Conservation (phyloP, 1,140 invertebrate genomes). For the Drosophila pandora region DNA sequence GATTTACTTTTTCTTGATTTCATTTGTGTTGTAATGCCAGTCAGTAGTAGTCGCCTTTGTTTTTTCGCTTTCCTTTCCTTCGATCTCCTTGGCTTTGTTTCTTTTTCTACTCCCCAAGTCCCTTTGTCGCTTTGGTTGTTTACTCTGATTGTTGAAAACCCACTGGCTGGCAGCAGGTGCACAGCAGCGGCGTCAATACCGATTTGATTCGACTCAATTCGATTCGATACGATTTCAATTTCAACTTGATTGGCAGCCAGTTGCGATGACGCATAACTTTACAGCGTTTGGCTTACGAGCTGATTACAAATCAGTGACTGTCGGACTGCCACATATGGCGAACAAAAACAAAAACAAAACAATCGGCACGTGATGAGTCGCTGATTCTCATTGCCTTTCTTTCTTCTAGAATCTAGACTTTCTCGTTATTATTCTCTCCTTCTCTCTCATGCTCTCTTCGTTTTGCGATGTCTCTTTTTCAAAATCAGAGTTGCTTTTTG, state of each 20-base stretch:
- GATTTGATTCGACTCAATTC: conserved; percentile 6
- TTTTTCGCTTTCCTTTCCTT: conserved; percentile 3
- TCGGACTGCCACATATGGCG: conserved; percentile 24
- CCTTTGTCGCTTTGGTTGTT: conserved; percentile 44
- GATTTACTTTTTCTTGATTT: conserved; percentile 41
- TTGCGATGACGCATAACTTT: conserved; percentile 69
- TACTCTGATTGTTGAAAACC: conserved; percentile 50
- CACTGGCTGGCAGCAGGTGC: conserved; percentile 60
- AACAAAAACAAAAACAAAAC: conserved; percentile 12
- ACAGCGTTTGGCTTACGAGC: conserved; percentile 49
- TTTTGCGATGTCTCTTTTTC: neutral
- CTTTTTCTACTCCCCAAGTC: conserved; percentile 1
- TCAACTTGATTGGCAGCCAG: conserved; percentile 71
- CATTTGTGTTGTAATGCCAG: conserved; percentile 25
- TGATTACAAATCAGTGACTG: conserved; percentile 35
- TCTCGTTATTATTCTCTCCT: neutral
- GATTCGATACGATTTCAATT: conserved; percentile 23
- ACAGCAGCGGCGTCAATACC: conserved; percentile 36
- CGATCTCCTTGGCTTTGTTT: conserved; percentile 13
- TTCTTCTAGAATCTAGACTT: neutral
- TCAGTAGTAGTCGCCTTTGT: conserved; percentile 7
- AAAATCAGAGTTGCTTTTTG: conserved; percentile 18
- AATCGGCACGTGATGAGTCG: conserved; percentile 25
- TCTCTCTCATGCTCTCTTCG: conserved; percentile 2
- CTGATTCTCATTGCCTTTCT: conserved; percentile 18